Conservation (phyloP, 1,140 invertebrate species). For the Drosophila nebulosa region DNA sequence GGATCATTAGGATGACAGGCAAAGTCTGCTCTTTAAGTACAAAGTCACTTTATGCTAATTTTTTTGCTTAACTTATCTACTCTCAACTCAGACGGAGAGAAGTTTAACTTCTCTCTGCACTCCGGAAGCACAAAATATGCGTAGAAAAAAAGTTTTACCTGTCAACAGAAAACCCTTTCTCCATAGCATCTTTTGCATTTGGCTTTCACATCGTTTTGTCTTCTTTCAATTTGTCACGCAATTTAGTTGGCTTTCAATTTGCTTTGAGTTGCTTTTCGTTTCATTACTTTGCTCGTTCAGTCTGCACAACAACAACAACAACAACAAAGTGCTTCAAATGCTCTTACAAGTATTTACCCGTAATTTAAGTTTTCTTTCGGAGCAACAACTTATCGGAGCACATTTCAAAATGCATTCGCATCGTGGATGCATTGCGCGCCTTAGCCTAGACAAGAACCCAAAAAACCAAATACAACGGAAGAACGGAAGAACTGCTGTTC, state of each 20-base stretch:
- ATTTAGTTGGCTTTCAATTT: constrained; percentile 46
- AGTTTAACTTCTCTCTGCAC: constrained; percentile 13
- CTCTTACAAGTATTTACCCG: not conserved
- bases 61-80: constrained; percentile 3
- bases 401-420: constrained; percentile 60
- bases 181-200: not conserved
- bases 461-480: not conserved
- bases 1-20: too few species aligned
- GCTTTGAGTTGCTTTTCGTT: constrained; percentile 20
- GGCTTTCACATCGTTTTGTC: not conserved
- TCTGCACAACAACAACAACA: constrained; percentile 9
- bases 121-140: constrained; percentile 20
- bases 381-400: not conserved
- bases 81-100: not conserved
- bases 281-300: constrained; percentile 20
- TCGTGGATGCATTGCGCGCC: constrained; percentile 23
- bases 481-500: constrained; percentile 6
- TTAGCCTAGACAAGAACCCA: constrained; percentile 65
- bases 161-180: not conserved
- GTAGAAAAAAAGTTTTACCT: constrained; percentile 24
- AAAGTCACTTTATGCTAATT: constrained; percentile 13
- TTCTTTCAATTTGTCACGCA: constrained; percentile 41
- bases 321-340: not conserved
- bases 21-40: too few species aligned
- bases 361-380: not conserved